These are phyloP conservation scores for Nebria ingens DNA, from an alignment of 1,140 invertebrate genomes.

Conservation along the genomic window DNA sequence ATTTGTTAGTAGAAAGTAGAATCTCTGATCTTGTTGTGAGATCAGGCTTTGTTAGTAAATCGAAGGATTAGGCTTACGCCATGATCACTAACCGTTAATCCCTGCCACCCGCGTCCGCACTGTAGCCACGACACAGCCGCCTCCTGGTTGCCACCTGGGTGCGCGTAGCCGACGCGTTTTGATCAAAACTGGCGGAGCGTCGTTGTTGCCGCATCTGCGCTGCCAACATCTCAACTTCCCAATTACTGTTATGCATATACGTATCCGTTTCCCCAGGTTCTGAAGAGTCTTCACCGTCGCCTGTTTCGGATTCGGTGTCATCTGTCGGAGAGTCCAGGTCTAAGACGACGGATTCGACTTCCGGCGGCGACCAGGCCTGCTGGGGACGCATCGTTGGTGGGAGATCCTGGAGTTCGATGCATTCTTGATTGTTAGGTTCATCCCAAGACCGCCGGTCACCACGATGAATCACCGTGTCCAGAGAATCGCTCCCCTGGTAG, in stretches of 20 bases:
- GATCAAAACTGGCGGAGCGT: slow-evolving; percentile 30
- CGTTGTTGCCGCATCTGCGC: slow-evolving; percentile 28
- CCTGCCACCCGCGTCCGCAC: not conserved
- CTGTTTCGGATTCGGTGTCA: slow-evolving; percentile 20
- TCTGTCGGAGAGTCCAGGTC: slow-evolving; percentile 42
- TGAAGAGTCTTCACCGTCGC: slow-evolving; percentile 20
- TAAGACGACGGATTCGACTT: slow-evolving; percentile 37
- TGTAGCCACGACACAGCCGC: not conserved
- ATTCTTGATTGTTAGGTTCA: slow-evolving; percentile 46
- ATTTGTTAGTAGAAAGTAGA: not conserved
- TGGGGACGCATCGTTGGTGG: slow-evolving; percentile 36
- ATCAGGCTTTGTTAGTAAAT: not conserved
- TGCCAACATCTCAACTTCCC: slow-evolving; percentile 30
- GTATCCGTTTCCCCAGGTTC: slow-evolving; percentile 22
- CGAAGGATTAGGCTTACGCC: no score
- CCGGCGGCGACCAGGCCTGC: slow-evolving; percentile 26
- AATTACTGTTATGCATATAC: slow-evolving; percentile 24
- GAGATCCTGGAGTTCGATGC: slow-evolving; percentile 43
- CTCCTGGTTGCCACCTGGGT: not conserved
- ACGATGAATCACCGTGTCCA: slow-evolving; percentile 28
- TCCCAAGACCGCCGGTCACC: slow-evolving; percentile 42
- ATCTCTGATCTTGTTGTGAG: not conserved
- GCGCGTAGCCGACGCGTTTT: slow-evolving; percentile 14
- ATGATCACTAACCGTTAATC: not conserved
- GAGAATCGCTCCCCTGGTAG: slow-evolving; percentile 28